Evolutionary conservation across 2,888 invertebrate species (phyloP).

Genomic region (Melanotus villosus): DNA sequence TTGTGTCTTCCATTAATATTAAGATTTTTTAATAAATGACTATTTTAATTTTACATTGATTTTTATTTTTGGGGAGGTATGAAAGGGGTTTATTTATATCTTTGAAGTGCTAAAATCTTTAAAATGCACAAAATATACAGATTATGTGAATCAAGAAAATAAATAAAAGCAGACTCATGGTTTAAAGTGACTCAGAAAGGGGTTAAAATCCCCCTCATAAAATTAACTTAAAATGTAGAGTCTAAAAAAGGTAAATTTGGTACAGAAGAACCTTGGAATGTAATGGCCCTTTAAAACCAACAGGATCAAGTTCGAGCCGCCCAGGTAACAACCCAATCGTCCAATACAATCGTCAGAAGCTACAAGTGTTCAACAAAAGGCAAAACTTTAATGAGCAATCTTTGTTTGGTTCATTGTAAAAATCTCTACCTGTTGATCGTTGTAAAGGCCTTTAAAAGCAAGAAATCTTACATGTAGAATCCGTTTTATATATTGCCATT

Average conservation of each 20-base stretch:
- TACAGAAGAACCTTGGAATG: constrained; percentile 8
- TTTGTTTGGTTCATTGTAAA: neutral
- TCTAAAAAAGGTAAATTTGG: neutral
- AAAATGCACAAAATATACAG: too few species aligned
- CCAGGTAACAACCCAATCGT: neutral
- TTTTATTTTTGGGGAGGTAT: neutral
- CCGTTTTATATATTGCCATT: neutral
- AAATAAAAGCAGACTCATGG: too few species aligned
- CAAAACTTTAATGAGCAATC: neutral
- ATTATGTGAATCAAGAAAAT: too few species aligned
- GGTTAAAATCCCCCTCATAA: too few species aligned
- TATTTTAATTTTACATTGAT: neutral
- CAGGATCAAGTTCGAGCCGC: neutral
- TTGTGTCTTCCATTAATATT: constrained; percentile 44
- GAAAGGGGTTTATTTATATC: too few species aligned
- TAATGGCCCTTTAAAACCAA: constrained; percentile 16
- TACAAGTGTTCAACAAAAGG: neutral
- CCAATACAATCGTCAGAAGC: neutral
- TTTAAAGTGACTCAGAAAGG: too few species aligned
- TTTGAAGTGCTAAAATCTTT: too few species aligned
- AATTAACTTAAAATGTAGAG: neutral
- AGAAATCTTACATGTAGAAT: neutral
- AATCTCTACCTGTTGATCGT: constrained; percentile 15
- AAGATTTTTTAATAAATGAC: constrained; percentile 31
- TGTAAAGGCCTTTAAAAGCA: neutral